Percentiles rank a stretch among this genome's conserved stretches.
Conservation (phyloP, 2,113 vertebrate genomes). For the Oplegnathus fasciatus region DNA sequence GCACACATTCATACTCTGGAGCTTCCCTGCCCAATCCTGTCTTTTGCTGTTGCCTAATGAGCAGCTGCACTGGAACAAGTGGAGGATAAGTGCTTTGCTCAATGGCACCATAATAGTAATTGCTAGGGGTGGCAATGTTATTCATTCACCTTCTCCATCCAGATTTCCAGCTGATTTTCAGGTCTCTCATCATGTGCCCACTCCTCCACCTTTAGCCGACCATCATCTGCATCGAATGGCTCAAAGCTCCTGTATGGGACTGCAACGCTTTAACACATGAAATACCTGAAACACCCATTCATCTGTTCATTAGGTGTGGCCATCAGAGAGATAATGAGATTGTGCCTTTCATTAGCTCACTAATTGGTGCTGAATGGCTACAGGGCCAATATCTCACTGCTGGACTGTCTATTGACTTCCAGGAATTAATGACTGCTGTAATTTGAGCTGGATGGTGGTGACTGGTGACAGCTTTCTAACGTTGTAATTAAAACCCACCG, state of each 20-base stretch:
- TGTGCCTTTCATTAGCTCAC: slow-evolving; percentile 70
- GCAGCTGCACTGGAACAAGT: slow-evolving; percentile 72
- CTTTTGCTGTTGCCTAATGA: slow-evolving; percentile 59
- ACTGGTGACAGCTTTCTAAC: slow-evolving; percentile 72
- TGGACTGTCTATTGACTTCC: slow-evolving; percentile 60
- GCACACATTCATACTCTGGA: neutral
- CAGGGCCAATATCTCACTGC: slow-evolving; percentile 42
- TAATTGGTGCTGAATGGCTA: slow-evolving; percentile 72
- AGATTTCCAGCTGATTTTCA: slow-evolving; percentile 44
- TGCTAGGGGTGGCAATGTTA: slow-evolving; percentile 51
- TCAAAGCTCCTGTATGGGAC: slow-evolving; percentile 20
- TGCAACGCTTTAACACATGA: slow-evolving; percentile 39
- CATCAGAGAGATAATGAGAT: slow-evolving; percentile 61
- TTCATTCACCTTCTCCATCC: slow-evolving; percentile 52
- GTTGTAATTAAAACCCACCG: slow-evolving; percentile 64
- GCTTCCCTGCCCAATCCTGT: slow-evolving; percentile 3
- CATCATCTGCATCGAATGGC: slow-evolving; percentile 2
- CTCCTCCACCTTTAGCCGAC: neutral
- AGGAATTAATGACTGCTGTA: slow-evolving; percentile 72
- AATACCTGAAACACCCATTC: slow-evolving; percentile 36
- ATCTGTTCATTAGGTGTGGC: slow-evolving; percentile 60
- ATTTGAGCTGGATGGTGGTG: slow-evolving; percentile 63
- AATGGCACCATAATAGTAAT: slow-evolving; percentile 58
- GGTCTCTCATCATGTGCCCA: slow-evolving; percentile 21
- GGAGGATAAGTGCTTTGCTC: slow-evolving; percentile 65